These are phyloP conservation scores for Hipparchia sbordonii DNA, from an alignment of 2,888 invertebrate species.

Conservation along the genomic window DNA sequence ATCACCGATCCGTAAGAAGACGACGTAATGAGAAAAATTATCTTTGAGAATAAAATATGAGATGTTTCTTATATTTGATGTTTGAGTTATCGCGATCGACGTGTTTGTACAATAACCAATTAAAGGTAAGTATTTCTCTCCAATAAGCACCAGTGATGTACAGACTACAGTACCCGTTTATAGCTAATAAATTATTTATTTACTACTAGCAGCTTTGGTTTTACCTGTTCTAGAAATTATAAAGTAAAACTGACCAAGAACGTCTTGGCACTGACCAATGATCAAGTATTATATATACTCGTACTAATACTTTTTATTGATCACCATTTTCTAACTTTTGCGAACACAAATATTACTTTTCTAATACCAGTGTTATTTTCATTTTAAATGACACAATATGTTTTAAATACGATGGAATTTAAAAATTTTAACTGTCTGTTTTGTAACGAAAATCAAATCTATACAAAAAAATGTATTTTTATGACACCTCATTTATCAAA, in stretches of 20 bases:
- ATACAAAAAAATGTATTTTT: too few relatives aligned
- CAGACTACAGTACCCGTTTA: neutral
- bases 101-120: constrained; percentile 30
- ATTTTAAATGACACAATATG: too few relatives aligned
- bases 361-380: too few relatives aligned
- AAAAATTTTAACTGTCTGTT: too few relatives aligned
- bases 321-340: neutral
- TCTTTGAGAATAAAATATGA: constrained; percentile 32
- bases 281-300: neutral
- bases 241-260: neutral
- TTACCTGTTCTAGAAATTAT: neutral
- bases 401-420: too few relatives aligned
- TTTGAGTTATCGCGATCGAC: constrained; percentile 29
- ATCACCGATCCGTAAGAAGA: constrained; percentile 30
- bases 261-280: neutral
- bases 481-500: too few relatives aligned
- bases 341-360: neutral
- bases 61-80: constrained; percentile 28
- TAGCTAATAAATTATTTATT: constrained; percentile 15
- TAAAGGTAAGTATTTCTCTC: constrained; percentile 28
- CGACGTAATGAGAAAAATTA: constrained; percentile 36
- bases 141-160: constrained; percentile 20
- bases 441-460: too few relatives aligned
- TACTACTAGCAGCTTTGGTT: neutral
- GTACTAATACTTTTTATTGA: neutral